Evolutionary conservation across 1,140 invertebrate genomes (phyloP), one percentile per base, ranked within the genome.

Genomic region (Helicorthomorpha holstii): DNA sequence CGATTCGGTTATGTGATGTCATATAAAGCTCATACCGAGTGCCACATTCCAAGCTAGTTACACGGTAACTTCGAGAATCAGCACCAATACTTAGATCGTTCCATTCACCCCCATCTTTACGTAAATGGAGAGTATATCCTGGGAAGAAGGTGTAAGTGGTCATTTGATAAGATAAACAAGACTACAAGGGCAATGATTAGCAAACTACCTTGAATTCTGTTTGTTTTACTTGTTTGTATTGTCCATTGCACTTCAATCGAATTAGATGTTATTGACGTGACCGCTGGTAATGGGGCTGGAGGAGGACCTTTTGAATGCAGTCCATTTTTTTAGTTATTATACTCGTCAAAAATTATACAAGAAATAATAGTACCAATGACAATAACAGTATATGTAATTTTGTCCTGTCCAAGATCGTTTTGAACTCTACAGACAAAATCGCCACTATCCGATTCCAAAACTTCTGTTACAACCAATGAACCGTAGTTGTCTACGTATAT

Each of bases 211-310:
- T 46, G 4, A 7, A 46, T 25, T 46, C 25, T 21, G 7, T 7
- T 7, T 12, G 12, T 46, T 46, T 25, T 25, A 22, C 44, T 46
- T 21, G 19, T 7, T 21, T 7, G 4, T 7, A 22, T 7, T 46
- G 4, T 46, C 44, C 44, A 46, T 25, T 25, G 44, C 19, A 46
- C 19, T 26, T 56, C 1, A 47, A 83, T 75, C 59, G 79, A 82
- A 53, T 73, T 78, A 21, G 78, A 79, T 0, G 80, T 82, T 1
- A 79, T 77, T 56, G 78, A 80, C 7, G 77, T 79, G 0, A 82
- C 78, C 57, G 80, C 81, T 0, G 82, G 64, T n/a, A 77, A 68
- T 0, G 81, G 81, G 1, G 80, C 73, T 27, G 68, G 68, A 0
- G 81, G 81, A 3, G 79, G 78, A 27, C 82, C 78, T 76, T 7